A percentile compares a stretch with the other conserved stretches of the same genome.
Evolutionary conservation across 2,888 invertebrate species (phyloP).

Genomic region (Mycalesis mineus): DNA sequence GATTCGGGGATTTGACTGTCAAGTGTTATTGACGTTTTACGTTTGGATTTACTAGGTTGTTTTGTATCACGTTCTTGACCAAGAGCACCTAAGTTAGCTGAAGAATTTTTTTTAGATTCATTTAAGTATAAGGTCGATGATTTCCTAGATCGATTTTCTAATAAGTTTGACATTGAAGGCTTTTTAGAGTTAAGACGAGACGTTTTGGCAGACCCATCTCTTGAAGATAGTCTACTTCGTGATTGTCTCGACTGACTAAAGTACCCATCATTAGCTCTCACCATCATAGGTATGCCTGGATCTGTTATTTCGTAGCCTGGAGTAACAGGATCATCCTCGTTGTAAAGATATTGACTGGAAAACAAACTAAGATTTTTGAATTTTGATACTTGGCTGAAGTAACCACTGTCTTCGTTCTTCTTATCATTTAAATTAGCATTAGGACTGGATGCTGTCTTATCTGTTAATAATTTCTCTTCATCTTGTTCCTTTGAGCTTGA

Average conservation of each 20-base stretch:
- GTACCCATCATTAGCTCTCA: conserved; percentile 80
- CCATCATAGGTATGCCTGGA: conserved; percentile 83
- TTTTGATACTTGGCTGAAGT: conserved; percentile 60
- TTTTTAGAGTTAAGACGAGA: conserved; percentile 71
- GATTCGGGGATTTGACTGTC: conserved; percentile 67
- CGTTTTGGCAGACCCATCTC: conserved; percentile 61
- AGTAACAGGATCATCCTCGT: conserved; percentile 80
- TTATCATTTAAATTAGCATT: conserved; percentile 29
- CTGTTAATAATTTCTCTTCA: conserved; percentile 46
- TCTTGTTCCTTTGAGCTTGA: conserved; percentile 42
- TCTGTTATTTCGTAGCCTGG: conserved; percentile 82
- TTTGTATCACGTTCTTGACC: conserved; percentile 52
- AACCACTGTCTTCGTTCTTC: conserved; percentile 56
- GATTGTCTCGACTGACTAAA: conserved; percentile 75
- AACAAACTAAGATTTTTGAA: conserved; percentile 68
- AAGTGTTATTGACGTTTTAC: conserved; percentile 59
- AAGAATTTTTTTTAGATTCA: conserved; percentile 72
- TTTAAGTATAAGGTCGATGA: conserved; percentile 68
- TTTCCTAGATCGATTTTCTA: conserved; percentile 65
- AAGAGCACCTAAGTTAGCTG: conserved; percentile 56
- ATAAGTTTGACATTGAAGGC: conserved; percentile 67
- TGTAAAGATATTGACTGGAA: conserved; percentile 82
- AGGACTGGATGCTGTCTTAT: conserved; percentile 34
- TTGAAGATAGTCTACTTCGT: conserved; percentile 58
- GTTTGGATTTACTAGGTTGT: conserved; percentile 53